These are phyloP conservation scores for Hybognathus amarus DNA, from an alignment of 2,797 vertebrate species.

Conservation along the genomic window DNA sequence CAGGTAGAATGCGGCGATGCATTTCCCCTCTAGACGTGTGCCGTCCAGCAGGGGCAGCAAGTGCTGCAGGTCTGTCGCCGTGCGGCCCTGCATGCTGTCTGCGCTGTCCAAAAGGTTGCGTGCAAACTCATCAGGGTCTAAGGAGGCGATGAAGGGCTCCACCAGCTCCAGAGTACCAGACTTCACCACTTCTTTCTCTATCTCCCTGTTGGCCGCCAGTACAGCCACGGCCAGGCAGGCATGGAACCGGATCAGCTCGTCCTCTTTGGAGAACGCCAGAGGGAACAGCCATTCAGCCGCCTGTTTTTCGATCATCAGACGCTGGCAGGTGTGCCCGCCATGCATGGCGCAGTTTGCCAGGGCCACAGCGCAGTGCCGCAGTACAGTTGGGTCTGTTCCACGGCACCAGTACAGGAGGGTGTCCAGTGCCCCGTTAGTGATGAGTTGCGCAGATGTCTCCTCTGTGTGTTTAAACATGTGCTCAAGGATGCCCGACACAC, in stretches of 20 bases:
- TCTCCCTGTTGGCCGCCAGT: slow-evolving; percentile 91
- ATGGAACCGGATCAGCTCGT: slow-evolving; percentile 90
- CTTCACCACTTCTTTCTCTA: slow-evolving; percentile 95
- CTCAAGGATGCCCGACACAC: slow-evolving; percentile 91
- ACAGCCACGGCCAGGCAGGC: slow-evolving; percentile 93
- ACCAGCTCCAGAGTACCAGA: slow-evolving; percentile 95
- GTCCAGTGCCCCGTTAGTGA: slow-evolving; percentile 89
- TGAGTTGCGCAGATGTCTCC: slow-evolving; percentile 91
- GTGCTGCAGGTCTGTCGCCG: slow-evolving; percentile 90
- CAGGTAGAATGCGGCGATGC: slow-evolving; percentile 94
- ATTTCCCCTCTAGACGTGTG: slow-evolving; percentile 90
- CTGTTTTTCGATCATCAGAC: slow-evolving; percentile 94
- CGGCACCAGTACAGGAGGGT: slow-evolving; percentile 95
- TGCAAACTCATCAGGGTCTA: slow-evolving; percentile 90
- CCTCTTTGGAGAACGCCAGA: slow-evolving; percentile 92
- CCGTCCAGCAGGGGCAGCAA: slow-evolving; percentile 91
- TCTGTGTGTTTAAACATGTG: slow-evolving; percentile 99
- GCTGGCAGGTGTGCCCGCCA: slow-evolving; percentile 90
- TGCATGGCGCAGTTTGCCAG: slow-evolving; percentile 97
- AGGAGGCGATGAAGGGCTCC: slow-evolving; percentile 93
- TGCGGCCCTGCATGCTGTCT: slow-evolving; percentile 90
- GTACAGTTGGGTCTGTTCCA: slow-evolving; percentile 85
- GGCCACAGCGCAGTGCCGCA: slow-evolving; percentile 93
- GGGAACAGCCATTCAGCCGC: slow-evolving; percentile 97
- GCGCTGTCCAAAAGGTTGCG: slow-evolving; percentile 85